phyloP scores from a whole-genome alignment of 2,113 vertebrate species.

The Poeciliopsis occidentalis region DNA sequence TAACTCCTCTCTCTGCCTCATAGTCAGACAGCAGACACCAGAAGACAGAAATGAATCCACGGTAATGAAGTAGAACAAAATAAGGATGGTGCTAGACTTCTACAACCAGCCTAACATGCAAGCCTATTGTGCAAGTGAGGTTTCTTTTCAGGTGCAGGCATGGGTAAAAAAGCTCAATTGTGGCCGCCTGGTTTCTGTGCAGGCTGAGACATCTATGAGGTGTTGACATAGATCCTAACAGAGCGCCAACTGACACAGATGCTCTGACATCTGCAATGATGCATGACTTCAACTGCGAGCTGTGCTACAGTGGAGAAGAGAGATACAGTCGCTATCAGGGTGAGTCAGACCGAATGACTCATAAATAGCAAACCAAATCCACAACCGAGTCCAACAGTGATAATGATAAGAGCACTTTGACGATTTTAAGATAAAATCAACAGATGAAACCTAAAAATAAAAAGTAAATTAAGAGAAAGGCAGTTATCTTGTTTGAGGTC shows the following conservation, averaged over 20 bases:
- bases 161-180: slow-evolving; percentile 64
- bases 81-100: slow-evolving; percentile 38
- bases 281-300: slow-evolving; percentile 70
- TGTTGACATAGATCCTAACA: slow-evolving; percentile 69
- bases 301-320: slow-evolving; percentile 34
- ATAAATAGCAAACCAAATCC: slow-evolving; percentile 41
- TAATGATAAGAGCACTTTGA: background rate
- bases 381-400: slow-evolving; percentile 8
- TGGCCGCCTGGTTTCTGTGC: slow-evolving; percentile 33
- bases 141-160: slow-evolving; percentile 74
- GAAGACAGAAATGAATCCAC: slow-evolving; percentile 57
- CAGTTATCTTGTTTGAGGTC: background rate
- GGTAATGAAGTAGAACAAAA: slow-evolving; percentile 76
- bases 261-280: slow-evolving; percentile 69
- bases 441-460: background rate
- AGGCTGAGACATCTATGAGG: slow-evolving; percentile 66
- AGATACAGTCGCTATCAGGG: slow-evolving; percentile 38
- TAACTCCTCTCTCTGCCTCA: background rate
- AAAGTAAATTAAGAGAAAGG: background rate
- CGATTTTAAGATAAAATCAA: background rate
- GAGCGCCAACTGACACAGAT: slow-evolving; percentile 62
- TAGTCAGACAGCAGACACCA: slow-evolving; percentile 49
- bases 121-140: slow-evolving; percentile 65
- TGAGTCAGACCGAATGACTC: slow-evolving; percentile 53
- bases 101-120: slow-evolving; percentile 42